Conservation (phyloP, 2,113 vertebrate genomes). For the Gadus chalcogrammus region DNA sequence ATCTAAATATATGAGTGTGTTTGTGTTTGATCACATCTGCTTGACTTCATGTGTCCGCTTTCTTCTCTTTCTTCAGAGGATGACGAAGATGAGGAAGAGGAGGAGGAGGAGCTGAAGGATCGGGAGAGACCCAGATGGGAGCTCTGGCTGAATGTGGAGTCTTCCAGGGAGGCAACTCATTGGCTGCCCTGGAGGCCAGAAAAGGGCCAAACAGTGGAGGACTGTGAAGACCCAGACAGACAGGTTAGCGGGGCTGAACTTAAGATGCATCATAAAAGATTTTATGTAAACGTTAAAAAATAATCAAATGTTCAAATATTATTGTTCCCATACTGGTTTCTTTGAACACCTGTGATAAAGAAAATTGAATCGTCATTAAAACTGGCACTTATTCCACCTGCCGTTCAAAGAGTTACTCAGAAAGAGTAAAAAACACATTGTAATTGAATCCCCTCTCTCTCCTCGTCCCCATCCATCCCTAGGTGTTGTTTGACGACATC, state of each 20-base stretch:
- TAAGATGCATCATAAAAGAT: no score
- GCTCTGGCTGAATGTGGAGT: slow-evolving; percentile 86
- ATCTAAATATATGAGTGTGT: no score
- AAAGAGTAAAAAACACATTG: background rate
- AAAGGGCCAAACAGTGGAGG: slow-evolving; percentile 86
- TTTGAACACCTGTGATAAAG: no score
- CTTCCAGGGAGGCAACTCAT: slow-evolving; percentile 81
- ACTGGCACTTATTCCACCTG: no score
- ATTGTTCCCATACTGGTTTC: no score
- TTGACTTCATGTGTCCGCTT: background rate
- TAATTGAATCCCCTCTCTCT: background rate
- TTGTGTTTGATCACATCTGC: background rate
- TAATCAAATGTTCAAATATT: no score
- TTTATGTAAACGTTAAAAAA: no score
- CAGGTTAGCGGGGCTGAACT: slow-evolving; percentile 71
- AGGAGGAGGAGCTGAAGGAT: slow-evolving; percentile 85
- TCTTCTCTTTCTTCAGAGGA: slow-evolving; percentile 45
- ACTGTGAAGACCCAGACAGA: slow-evolving; percentile 96
- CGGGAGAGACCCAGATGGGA: slow-evolving; percentile 78
- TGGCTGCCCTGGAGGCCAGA: slow-evolving; percentile 96
- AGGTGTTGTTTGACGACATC: slow-evolving; percentile 96
- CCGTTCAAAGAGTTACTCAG: background rate
- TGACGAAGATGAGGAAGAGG: slow-evolving; percentile 83
- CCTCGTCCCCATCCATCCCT: background rate
- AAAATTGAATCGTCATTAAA: no score